Evolutionary conservation across 2,797 vertebrate species (phyloP), one percentile per base, ranked within the genome.

Genomic region (Pampus argenteus): DNA sequence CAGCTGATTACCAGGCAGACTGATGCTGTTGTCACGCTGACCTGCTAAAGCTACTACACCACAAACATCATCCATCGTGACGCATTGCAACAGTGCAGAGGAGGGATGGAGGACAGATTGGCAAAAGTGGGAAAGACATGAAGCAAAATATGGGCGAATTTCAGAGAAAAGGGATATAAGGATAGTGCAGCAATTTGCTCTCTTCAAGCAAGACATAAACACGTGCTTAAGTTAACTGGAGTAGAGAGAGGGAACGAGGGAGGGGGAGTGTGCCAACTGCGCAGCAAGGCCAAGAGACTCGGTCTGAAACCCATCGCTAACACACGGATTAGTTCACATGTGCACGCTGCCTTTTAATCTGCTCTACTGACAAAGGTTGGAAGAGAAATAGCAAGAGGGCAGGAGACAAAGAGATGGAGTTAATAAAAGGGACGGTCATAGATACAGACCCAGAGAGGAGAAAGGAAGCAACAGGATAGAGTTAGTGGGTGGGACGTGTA

Each of bases 271-370:
- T 1, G 49, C 79, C 84, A 65, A 82, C 79, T 86, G 88, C 81
- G 71, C 44, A 25, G 75, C 26, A 34, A 69, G 54, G 75, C 83
- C 68, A 66, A 84, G 80, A 89, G 86, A 84, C 83, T 87, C 69
- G 82, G 88, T 83, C 73, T 71, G 75, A 84, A 86, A 78, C 86
- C 84, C 90, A 90, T 90, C 90, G 88, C 86, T 87, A 89, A 88
- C 90, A 86, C 90, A 90, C 55, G 82, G 93, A 94, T 94, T 93
- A 94, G 88, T 91, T 93, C 91, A 90, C 92, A 94, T 90, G 86
- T 94, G 93, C 89, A 89, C 86, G 83, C 87, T 87, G 83, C 82
- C 88, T 88, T 92, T 88, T 94, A 92, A 94, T 93, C 93, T 92
- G 86, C 88, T 88, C 74, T 81, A 77, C 86, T 89, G 82, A 87